Conservation (phyloP, 2,113 vertebrate genomes). For the Theristicus caerulescens region DNA sequence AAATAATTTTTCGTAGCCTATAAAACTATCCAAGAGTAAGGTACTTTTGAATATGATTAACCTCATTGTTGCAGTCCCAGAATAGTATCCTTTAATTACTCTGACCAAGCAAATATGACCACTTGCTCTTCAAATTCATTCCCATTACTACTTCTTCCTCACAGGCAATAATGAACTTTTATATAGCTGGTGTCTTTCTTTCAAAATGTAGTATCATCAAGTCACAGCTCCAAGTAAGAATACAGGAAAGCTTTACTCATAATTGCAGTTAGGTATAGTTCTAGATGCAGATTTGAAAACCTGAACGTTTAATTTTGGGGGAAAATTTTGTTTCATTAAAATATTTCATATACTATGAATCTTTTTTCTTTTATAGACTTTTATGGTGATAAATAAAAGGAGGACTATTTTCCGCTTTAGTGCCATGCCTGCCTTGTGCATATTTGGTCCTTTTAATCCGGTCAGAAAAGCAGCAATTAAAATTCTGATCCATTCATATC, state of each 20-base stretch:
- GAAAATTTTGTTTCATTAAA: background rate
- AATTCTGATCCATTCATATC: slow-evolving; percentile 94
- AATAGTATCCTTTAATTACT: background rate
- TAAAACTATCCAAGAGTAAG: background rate
- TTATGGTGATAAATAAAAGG: slow-evolving; percentile 92
- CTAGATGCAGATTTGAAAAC: background rate
- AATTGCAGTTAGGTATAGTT: background rate
- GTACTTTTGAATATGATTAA: background rate
- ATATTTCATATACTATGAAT: background rate
- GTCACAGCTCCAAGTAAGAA: background rate
- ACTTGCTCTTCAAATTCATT: background rate
- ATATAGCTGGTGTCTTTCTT: background rate
- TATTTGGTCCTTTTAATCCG: slow-evolving; percentile 91
- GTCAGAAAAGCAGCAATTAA: slow-evolving; percentile 89
- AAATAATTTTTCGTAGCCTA: background rate
- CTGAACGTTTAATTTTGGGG: background rate
- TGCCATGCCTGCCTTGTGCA: slow-evolving; percentile 87
- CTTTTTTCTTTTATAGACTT: slow-evolving; percentile 79
- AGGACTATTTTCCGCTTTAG: slow-evolving; percentile 94
- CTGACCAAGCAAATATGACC: background rate
- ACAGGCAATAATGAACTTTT: background rate
- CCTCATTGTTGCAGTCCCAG: background rate
- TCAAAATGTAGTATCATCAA: background rate
- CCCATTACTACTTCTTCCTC: background rate
- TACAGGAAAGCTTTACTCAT: background rate